A percentile compares a stretch with the other conserved stretches of the same genome.
These are phyloP conservation scores for Chydorus sphaericus DNA, from an alignment of 2,888 invertebrate genomes.

Conservation along the genomic window DNA sequence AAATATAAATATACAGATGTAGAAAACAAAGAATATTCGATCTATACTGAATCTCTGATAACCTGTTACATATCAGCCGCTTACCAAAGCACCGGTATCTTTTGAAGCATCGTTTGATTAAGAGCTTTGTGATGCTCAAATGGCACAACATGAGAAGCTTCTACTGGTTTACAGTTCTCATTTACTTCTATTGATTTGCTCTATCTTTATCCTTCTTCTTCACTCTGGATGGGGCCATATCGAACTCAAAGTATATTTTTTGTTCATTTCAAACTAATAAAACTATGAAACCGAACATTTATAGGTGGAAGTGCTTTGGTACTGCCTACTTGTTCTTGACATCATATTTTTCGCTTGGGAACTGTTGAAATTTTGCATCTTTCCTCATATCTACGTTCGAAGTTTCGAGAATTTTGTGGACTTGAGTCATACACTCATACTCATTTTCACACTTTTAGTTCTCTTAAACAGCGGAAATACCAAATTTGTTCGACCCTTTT, in stretches of 20 bases:
- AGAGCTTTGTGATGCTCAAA: slow-evolving; percentile 52
- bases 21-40: too few relatives aligned
- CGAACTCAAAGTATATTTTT: too few relatives aligned
- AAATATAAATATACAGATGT: too few relatives aligned
- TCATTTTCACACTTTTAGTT: too few relatives aligned
- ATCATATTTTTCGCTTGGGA: slow-evolving; percentile 36
- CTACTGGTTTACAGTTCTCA: slow-evolving; percentile 53
- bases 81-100: slow-evolving; percentile 50
- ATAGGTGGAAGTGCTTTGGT: slow-evolving; percentile 11
- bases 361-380: slow-evolving; percentile 51
- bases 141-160: slow-evolving; percentile 61
- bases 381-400: slow-evolving; percentile 47
- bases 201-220: slow-evolving; percentile 44
- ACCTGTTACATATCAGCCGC: slow-evolving; percentile 52
- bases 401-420: slow-evolving; percentile 63
- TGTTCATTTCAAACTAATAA: too few relatives aligned
- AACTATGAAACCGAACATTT: too few relatives aligned
- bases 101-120: slow-evolving; percentile 44
- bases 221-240: too few relatives aligned
- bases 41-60: too few relatives aligned
- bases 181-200: slow-evolving; percentile 52
- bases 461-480: too few relatives aligned
- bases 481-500: slow-evolving; percentile 52
- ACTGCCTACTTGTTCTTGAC: slow-evolving; percentile 11
- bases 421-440: too few relatives aligned